Base-by-base conservation (phyloP, 2,888 invertebrate species). In the Troilus luridus region DNA sequence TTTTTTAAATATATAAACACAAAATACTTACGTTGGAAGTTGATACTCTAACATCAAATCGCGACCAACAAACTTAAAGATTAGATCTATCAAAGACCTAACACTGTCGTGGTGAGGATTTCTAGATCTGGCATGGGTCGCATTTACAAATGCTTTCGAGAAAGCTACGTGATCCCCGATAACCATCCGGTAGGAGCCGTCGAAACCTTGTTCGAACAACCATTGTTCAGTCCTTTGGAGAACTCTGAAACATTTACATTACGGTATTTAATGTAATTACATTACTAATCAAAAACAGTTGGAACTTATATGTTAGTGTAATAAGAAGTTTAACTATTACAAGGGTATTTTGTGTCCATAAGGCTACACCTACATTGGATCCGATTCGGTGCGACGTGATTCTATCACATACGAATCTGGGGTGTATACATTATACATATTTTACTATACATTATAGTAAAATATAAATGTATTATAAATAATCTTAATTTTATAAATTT, bases 181-280 rank as follows among this genome's bases (percentile, higher is more conserved):
- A 54, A 62, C 88, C 89, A 91, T 91, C 24, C 92, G 81, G 60
- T 89, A 92, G 24, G 91, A 90, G 19, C 92, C 91, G 67, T 88
- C 88, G 81, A 92, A 92, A 8, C 92, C 92, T 67, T 92, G 92
- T 88, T 93, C 92, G 93, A 93, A 94, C 1, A 95, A 59, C 94
- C 95, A 95, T 72, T 94, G 93, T 92, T 95, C 95, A 0, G 94
- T 93, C 0, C 93, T 93, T 2, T 92, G 91, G 21, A 93, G 59
- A 1, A 94, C 92, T 77, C 92, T 92, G 77, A 88, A 91, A 77
- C 56, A 85, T 77, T 24, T 12, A 27, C 41, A 41, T 5, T 41
- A 41, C 41, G 41, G 41, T 41, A 41, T 41, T 41, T 41, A 1
- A 5, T 41, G 5, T 3, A 41, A 41, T 41, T 41, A 41, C 41